Evolutionary conservation across 1,140 invertebrate species (phyloP).

Genomic region (Sinella curviseta): DNA sequence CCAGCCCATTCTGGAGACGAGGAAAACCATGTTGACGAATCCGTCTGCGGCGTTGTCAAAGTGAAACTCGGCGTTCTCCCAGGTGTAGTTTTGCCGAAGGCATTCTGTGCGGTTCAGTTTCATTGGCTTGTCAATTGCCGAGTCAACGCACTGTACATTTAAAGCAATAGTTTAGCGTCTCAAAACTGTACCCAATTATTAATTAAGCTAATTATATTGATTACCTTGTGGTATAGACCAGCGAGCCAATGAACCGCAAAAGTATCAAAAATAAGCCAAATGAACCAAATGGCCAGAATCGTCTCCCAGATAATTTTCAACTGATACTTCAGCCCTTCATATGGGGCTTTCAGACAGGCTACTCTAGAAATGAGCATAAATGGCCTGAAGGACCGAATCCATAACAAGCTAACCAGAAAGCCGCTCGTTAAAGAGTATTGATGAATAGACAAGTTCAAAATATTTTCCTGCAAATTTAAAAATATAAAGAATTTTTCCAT

Average conservation of each 20-base stretch:
- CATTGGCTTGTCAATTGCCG: too few species aligned
- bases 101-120: too few species aligned
- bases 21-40: conserved; percentile 20
- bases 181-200: too few species aligned
- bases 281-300: not conserved
- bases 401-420: not conserved
- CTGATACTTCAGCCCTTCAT: not conserved
- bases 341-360: not conserved
- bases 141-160: too few species aligned
- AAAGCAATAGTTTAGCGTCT: too few species aligned
- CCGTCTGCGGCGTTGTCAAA: conserved; percentile 10
- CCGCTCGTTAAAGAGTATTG: not conserved
- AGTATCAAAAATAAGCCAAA: not conserved
- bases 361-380: not conserved
- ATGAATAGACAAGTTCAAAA: not conserved
- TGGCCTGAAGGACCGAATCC: conserved; percentile 6
- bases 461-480: too few species aligned
- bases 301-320: not conserved
- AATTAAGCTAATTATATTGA: too few species aligned
- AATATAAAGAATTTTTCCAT: too few species aligned
- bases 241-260: not conserved
- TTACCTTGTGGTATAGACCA: not conserved
- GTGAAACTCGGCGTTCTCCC: conserved; percentile 12
- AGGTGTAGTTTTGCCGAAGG: not conserved
- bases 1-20: conserved; percentile 28